Conservation (phyloP, 2,888 invertebrate genomes). For the Amphimallon solstitiale region DNA sequence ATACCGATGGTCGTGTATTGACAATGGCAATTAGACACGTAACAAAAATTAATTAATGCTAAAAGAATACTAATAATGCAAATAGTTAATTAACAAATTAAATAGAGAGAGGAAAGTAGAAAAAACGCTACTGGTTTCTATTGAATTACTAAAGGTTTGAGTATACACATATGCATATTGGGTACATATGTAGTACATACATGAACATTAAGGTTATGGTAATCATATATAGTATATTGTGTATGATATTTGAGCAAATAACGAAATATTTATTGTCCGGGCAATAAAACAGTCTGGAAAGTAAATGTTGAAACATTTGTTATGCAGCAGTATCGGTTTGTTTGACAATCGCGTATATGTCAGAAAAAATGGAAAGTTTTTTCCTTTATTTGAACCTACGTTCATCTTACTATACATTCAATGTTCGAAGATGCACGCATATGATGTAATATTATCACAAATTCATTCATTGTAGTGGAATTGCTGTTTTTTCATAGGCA, state of each 20-base stretch:
- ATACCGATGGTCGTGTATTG: conserved; percentile 18
- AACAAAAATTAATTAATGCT: conserved; percentile 33
- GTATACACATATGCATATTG: not conserved
- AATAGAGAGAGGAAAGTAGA: conserved; percentile 21
- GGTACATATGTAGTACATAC: not conserved
- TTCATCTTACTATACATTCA: not conserved
- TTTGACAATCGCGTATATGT: conserved; percentile 1
- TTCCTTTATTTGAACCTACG: conserved; percentile 4
- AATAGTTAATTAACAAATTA: conserved; percentile 40
- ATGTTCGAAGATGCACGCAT: too few species aligned
- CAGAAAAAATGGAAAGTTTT: conserved; percentile 18
- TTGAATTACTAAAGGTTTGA: not conserved
- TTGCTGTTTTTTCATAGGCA: too few species aligned
- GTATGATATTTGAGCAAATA: conserved; percentile 31
- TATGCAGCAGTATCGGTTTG: conserved; percentile 13
- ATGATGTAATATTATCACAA: too few species aligned
- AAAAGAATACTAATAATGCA: conserved; percentile 38
- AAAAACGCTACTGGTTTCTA: conserved; percentile 5
- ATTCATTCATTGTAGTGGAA: too few species aligned
- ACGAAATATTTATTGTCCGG: conserved; percentile 35
- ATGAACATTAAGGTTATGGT: conserved; percentile 21
- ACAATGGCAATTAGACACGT: conserved; percentile 21
- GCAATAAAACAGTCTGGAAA: conserved; percentile 34
- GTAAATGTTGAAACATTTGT: conserved; percentile 34
- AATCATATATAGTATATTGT: conserved; percentile 9